Evolutionary conservation across 2,888 invertebrate species (phyloP).

Genomic region (Lycaena phlaeas): DNA sequence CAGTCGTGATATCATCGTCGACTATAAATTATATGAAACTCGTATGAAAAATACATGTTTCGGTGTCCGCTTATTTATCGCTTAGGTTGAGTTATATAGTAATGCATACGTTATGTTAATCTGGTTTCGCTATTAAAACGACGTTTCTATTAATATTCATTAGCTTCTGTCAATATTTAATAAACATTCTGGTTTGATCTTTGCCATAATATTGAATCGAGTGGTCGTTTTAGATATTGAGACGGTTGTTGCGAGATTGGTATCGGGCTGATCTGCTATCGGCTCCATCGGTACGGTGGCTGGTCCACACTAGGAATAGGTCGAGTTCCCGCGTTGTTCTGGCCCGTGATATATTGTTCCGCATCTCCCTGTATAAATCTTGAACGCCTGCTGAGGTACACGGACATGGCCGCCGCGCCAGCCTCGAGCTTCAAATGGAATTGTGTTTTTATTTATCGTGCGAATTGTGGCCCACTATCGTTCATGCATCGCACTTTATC

Average conservation of each 20-base stretch:
- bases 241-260: constrained; percentile 32
- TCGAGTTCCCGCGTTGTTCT: constrained; percentile 65
- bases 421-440: constrained; percentile 66
- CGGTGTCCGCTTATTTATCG: constrained; percentile 65
- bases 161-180: constrained; percentile 24
- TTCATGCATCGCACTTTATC: constrained; percentile 67
- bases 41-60: constrained; percentile 68
- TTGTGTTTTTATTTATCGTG: constrained; percentile 73
- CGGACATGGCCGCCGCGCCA: constrained; percentile 61
- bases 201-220: constrained; percentile 3
- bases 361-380: constrained; percentile 71
- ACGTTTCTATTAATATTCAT: constrained; percentile 35
- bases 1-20: constrained; percentile 70
- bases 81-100: constrained; percentile 46
- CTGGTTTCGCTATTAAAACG: constrained; percentile 47
- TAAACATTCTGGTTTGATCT: constrained; percentile 18
- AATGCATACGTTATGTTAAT: constrained; percentile 57
- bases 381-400: constrained; percentile 73
- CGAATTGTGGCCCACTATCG: constrained; percentile 65
- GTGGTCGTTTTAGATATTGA: constrained; percentile 9
- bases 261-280: constrained; percentile 63
- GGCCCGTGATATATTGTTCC: constrained; percentile 68
- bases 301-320: constrained; percentile 64
- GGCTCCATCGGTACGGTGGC: constrained; percentile 62
- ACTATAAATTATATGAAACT: constrained; percentile 67